Conservation (phyloP, 2,888 invertebrate species). For the Cephus pulcher region DNA sequence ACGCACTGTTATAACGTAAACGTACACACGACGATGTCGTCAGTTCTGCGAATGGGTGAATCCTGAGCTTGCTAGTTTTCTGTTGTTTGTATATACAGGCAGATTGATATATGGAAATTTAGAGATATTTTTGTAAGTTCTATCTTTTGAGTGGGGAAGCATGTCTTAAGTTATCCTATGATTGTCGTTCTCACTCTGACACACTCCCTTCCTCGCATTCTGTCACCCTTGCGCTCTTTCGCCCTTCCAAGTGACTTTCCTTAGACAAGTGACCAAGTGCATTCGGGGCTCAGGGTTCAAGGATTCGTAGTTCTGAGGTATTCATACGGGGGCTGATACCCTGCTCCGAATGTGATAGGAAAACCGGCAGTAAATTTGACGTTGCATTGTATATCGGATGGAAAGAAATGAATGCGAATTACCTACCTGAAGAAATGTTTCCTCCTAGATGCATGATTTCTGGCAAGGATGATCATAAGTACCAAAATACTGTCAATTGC, state of each 20-base stretch:
- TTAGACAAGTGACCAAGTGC: background rate
- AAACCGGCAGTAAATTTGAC: constrained; percentile 8
- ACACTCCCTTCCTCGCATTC: background rate
- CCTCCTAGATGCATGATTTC: background rate
- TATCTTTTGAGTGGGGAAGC: background rate
- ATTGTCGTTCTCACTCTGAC: background rate
- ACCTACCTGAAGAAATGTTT: background rate
- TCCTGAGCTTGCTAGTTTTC: constrained; percentile 47
- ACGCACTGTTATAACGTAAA: constrained; percentile 65
- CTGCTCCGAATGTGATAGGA: background rate
- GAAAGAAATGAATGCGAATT: background rate
- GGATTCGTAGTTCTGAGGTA: background rate
- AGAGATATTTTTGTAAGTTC: background rate
- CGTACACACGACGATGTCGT: constrained; percentile 50
- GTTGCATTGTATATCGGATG: constrained; percentile 17
- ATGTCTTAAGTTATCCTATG: background rate
- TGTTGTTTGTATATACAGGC: constrained; percentile 6
- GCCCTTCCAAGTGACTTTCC: background rate
- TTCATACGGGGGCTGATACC: background rate
- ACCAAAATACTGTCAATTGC: background rate
- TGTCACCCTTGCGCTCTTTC: constrained; percentile 1
- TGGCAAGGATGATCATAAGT: background rate
- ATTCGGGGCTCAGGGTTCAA: background rate
- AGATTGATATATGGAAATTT: background rate
- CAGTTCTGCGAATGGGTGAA: constrained; percentile 50